Evolutionary conservation across 2,797 vertebrate species (phyloP), one percentile per base, ranked within the genome.

Genomic region (Hydrolagus colliei): DNA sequence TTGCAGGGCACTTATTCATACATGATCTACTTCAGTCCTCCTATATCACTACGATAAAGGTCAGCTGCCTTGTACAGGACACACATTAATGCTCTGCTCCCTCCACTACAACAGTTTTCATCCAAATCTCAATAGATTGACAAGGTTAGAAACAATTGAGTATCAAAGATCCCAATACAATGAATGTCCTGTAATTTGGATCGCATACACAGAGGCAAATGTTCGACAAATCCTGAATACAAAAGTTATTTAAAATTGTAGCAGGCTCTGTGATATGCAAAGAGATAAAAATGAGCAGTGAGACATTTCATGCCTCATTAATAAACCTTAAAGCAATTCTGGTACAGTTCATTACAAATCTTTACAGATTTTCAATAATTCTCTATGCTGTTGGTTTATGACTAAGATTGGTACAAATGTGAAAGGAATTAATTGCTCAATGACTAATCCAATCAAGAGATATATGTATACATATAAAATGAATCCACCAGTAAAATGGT

Each of bases 291-390:
- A 85, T 87, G 85, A 79, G 82, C 87, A 88, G 86, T 65, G 87
- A 88, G 63, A 27, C 18, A 9, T 11, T 20, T 71, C 4, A 41
- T 13, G 65, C 32, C 65, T 84, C 65, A 84, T 71, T 67, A 71
- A 84, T 84, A 84, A 84, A 18, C 62, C 18, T 84, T 52, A 52
- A 84, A 71, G 32, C 65, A 84, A 52, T 84, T 84, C 79, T 52
- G n/a, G 65, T 71, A 32, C 35, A 41, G 32, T 71, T 84, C 65
- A 84, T 95, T 95, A 93, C 63, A 68, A 67, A 82, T 82, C 14
- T 65, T 27, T 68, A 65, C 63, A 68, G 65, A 41, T 32, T 82
- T 84, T 11, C 18, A 84, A 84, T 67, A 84, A 84, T 68, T 82
- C 79, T 35, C 63, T 68, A 82, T 65, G 4, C 41, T 52, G 41